A percentile compares a stretch with the other conserved stretches of the same genome.
Conservation (phyloP, 2,113 vertebrate genomes). For the Calidris pygmaea region DNA sequence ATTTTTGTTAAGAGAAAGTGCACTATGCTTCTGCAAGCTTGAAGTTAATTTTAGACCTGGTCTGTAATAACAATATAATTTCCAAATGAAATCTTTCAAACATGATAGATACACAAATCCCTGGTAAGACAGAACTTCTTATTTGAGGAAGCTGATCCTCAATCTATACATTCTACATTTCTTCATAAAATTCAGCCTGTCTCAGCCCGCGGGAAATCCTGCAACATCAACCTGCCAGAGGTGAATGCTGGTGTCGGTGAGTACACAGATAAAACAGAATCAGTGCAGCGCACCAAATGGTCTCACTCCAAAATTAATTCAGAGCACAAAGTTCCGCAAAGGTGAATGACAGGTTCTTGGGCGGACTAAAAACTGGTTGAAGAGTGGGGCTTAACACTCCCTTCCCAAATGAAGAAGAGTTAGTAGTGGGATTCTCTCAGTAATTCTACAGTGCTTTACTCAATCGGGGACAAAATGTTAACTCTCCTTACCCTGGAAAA, state of each 20-base stretch:
- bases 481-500: background rate
- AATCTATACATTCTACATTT: background rate
- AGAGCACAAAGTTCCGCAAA: background rate
- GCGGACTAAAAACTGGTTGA: background rate
- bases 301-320: background rate
- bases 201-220: background rate
- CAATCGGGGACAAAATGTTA: background rate
- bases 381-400: background rate
- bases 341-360: background rate
- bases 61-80: background rate
- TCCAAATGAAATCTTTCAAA: background rate
- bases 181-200: background rate
- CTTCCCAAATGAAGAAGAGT: background rate
- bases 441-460: background rate
- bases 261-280: background rate
- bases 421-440: background rate
- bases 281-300: rapidly evolving
- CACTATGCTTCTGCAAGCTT: background rate
- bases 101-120: background rate
- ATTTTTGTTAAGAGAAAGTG: background rate
- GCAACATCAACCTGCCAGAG: background rate
- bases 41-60: slow-evolving; percentile 39
- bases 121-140: background rate
- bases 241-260: background rate
- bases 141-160: background rate